A percentile compares a stretch with the other conserved stretches of the same genome.
These are phyloP conservation scores for Odocoileus virginianus DNA, from an alignment of 2,113 vertebrate genomes.

Conservation along the genomic window DNA sequence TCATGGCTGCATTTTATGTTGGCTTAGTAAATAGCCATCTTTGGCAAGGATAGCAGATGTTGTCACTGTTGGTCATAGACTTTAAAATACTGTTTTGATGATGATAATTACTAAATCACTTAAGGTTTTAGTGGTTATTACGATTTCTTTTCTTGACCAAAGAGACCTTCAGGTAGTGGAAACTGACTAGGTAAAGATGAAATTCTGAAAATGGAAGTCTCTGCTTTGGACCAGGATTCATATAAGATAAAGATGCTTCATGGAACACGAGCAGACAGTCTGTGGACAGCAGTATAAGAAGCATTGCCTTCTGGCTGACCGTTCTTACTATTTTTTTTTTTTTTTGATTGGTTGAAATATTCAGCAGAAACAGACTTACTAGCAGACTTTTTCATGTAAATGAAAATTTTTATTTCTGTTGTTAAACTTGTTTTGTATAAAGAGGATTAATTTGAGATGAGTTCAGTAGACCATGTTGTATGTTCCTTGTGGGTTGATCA, in stretches of 20 bases:
- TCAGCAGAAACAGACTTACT: background rate
- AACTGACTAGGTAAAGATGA: background rate
- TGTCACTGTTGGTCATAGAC: background rate
- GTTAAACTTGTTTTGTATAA: background rate
- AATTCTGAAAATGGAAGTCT: background rate
- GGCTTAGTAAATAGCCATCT: background rate
- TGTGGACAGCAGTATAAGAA: background rate
- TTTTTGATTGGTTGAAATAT: background rate
- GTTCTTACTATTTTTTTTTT: background rate
- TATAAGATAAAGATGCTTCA: background rate
- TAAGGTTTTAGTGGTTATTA: background rate
- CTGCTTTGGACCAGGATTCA: background rate
- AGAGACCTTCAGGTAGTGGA: background rate
- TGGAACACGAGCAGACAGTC: background rate
- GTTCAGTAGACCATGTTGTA: background rate
- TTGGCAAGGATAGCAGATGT: background rate
- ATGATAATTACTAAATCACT: background rate
- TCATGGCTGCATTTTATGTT: background rate
- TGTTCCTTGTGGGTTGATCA: background rate
- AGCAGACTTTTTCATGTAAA: background rate
- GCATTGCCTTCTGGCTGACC: background rate
- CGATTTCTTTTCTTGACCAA: background rate
- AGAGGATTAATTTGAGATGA: background rate
- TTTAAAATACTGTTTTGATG: background rate
- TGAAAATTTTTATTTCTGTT: slow-evolving; percentile 20